A percentile compares a stretch with the other conserved stretches of the same genome.
Evolutionary conservation across 2,888 invertebrate genomes (phyloP).

Genomic region (Eurytoma adleriae): DNA sequence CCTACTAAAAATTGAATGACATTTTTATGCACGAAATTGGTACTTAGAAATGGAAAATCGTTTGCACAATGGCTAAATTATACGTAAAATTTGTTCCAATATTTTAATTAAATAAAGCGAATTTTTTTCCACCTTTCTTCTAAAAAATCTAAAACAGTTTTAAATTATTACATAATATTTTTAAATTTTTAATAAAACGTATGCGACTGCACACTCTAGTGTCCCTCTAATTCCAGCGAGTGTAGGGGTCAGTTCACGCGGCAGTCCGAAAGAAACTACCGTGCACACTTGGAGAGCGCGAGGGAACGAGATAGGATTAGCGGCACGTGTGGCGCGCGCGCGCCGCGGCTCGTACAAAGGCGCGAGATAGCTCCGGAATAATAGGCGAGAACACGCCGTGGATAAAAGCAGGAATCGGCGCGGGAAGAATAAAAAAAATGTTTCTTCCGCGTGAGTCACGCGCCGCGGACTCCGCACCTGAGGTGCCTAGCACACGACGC

Average conservation of each 20-base stretch:
- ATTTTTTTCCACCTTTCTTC: too few species aligned
- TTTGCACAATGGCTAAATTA: too few species aligned
- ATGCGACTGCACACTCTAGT: too few species aligned
- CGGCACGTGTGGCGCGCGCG: conserved; percentile 35
- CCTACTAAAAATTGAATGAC: too few species aligned
- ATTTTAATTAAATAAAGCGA: too few species aligned
- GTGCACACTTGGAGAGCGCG: background rate
- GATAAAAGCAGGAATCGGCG: background rate
- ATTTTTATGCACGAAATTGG: too few species aligned
- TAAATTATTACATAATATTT: too few species aligned
- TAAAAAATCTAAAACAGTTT: too few species aligned
- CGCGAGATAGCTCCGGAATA: conserved; percentile 12
- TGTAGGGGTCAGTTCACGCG: background rate
- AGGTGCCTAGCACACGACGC: background rate
- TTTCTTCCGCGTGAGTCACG: conserved; percentile 15
- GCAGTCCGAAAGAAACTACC: background rate
- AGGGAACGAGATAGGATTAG: conserved; percentile 15
- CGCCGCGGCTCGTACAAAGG: conserved; percentile 33
- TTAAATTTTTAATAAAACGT: too few species aligned
- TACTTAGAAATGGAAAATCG: too few species aligned
- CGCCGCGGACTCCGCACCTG: conserved; percentile 43
- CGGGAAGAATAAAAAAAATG: background rate
- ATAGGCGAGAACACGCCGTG: conserved; percentile 19
- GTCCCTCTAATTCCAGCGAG: too few species aligned
- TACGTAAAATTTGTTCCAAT: too few species aligned